Base-by-base conservation (phyloP, 2,113 vertebrate genomes). In the Todiramphus chloris region DNA sequence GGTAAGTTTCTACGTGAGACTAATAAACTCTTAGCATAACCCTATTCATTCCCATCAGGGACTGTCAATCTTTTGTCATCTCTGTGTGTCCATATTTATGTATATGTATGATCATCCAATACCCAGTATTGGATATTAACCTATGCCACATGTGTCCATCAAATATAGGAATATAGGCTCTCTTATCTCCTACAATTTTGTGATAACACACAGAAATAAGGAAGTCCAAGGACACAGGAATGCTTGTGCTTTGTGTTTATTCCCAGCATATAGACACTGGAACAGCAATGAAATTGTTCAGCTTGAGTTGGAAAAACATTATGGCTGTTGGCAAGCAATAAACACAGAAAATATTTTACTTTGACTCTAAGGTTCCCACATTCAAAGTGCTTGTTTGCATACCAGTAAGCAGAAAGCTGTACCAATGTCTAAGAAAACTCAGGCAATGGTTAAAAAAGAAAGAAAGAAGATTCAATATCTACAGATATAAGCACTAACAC, bases 221-320 rank as follows among this genome's bases (percentile, higher is more conserved):
- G 5, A 44, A 80, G 10, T 68, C 17, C 50, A 85, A 78, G 62
- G 81, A 64, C 67, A 88, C 4, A 87, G 46, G 82, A 86, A 59
- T 23, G 27, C 3, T 43, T 46, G 31, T 72, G 16, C n/a, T 70
- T 82, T 8, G 2, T 77, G 75, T 74, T 90, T 93, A 59, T 94
- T 94, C 46, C 69, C 76, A 74, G 74, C 30, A 53, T 68, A 80
- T 33, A 91, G 31, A 30, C 86, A 55, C 30, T 63, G 48, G 64
- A 88, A 90, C 35, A 92, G 50, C 75, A 93, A 82, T 67, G 94
- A 86, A 92, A 94, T 69, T 75, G 10, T 15, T 89, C 28, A 55
- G 48, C 46, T 82, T 55, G 50, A 77, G 18, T 30, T 94, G 84
- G 89, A 88, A 90, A 80, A 87, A 10, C 14, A n/a, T 60, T 73